Conservation (phyloP, 2,797 vertebrate species). For the Microctenopoma stevenorrisi region DNA sequence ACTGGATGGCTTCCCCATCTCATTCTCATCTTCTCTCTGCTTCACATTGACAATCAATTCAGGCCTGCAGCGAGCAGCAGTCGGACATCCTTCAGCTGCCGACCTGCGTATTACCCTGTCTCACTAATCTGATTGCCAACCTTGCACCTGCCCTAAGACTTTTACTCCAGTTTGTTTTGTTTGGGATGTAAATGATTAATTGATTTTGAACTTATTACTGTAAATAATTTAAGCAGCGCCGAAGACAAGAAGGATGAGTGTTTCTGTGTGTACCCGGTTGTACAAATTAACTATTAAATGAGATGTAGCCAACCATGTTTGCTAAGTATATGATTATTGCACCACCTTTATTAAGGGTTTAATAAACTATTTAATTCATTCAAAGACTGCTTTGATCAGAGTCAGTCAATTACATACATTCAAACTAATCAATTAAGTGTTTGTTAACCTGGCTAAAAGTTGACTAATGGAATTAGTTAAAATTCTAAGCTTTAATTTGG, state of each 20-base stretch:
- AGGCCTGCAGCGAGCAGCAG: constrained; percentile 20
- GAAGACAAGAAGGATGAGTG: not conserved
- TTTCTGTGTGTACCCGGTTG: not conserved
- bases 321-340: no score
- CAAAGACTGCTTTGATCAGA: not conserved
- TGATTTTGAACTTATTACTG: not conserved
- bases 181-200: not conserved
- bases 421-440: not conserved
- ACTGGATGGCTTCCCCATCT: constrained; percentile 45
- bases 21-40: constrained; percentile 35
- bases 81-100: constrained; percentile 43
- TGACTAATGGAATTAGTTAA: not conserved
- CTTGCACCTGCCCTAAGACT: constrained; percentile 1
- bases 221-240: not conserved
- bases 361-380: not conserved
- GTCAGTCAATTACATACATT: not conserved
- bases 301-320: no score
- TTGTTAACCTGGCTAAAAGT: not conserved
- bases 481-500: not conserved
- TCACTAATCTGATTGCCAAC: constrained; percentile 24
- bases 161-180: constrained; percentile 9
- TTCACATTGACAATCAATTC: constrained; percentile 54
- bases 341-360: not conserved
- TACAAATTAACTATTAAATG: no score
- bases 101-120: constrained; percentile 41